Base-by-base conservation (phyloP, 2,888 invertebrate genomes). In the Argyra leucocephala region DNA sequence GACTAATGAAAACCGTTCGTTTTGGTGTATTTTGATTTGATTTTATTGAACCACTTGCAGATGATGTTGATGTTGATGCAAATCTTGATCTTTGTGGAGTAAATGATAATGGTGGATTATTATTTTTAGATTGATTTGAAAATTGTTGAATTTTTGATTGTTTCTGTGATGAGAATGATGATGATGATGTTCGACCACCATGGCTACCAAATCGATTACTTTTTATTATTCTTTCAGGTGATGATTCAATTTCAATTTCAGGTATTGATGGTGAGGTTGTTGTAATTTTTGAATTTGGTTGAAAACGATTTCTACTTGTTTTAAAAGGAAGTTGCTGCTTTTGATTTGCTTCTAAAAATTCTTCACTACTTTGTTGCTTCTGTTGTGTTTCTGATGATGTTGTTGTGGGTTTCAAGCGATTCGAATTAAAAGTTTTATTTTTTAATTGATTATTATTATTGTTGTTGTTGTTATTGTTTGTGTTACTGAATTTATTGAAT, bases 351-450 rank as follows among this genome's bases (percentile, higher is more conserved):
- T 22, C 75, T 73, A 48, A 2, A 2, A 48, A 2, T 18, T 48
- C 48, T 10, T 31, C 31, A 31, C 31, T 31, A 31, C 7, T 10
- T 18, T 15, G 18, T 48, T 48, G 48, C 1, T 15, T 18, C 18
- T 48, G 48, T 78, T 78, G 67, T 79, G 79, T 69, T 75, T 74
- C 68, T 78, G 79, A 67, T 79, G 78, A 69, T 78, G 79, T 57
- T 79, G 78, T 66, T 76, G 74, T 73, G 79, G 79, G 66, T 72
- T 70, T 62, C 76, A 74, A 67, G 67, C 62, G 21, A 65, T 64
- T 64, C 70, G 37, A 18, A 15, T 26, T 23, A 61, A 61, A 61
- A 10, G 31, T 26, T 48, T 26, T 62, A n/a, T 10, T 31, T 12
- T n/a, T 36, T 61, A 48, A 48, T 61, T 15, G 48, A 22, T 61